phyloP scores from a whole-genome alignment of 2,888 invertebrate species.

The Nephrotoma appendiculata region DNA sequence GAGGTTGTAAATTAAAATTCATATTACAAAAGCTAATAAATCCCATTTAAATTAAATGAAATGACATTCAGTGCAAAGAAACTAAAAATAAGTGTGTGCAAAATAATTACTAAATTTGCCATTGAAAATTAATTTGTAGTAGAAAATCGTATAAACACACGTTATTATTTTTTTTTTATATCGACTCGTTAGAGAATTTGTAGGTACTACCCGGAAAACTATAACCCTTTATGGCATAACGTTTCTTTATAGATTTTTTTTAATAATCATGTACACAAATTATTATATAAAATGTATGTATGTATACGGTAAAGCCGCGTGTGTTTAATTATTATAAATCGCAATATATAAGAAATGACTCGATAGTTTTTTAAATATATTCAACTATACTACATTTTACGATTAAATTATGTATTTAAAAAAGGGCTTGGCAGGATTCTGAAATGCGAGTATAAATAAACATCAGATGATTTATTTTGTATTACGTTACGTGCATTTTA shows the following conservation, averaged over 20 bases:
- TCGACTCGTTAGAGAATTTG: background rate
- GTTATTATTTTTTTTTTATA: too few relatives aligned
- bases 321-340: background rate
- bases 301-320: background rate
- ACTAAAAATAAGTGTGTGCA: background rate
- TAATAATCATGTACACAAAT: background rate
- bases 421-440: background rate
- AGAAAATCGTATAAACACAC: background rate
- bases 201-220: background rate
- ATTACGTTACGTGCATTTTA: background rate
- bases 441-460: background rate
- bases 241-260: background rate
- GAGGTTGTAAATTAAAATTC: background rate
- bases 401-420: background rate
- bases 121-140: background rate
- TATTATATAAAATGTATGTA: background rate
- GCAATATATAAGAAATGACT: background rate
- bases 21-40: background rate
- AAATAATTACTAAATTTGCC: background rate
- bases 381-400: background rate
- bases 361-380: background rate
- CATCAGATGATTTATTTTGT: background rate
- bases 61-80: background rate
- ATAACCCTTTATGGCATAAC: background rate
- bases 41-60: background rate